Evolutionary conservation across 2,888 invertebrate genomes (phyloP).

Genomic region (Julus scandinavius): DNA sequence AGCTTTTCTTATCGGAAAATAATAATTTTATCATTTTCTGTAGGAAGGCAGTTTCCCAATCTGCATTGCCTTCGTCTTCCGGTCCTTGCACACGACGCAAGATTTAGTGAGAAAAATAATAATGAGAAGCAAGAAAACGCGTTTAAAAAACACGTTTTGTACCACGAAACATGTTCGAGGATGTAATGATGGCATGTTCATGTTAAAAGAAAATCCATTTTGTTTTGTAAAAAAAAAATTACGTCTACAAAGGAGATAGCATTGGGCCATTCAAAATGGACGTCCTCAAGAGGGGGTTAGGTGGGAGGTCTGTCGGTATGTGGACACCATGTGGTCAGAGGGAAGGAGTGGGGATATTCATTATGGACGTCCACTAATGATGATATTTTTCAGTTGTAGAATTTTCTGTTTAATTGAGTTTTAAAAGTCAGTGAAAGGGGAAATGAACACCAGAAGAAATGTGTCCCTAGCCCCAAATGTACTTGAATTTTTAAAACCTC

Average conservation of each 20-base stretch:
- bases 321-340: too few species aligned
- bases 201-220: background rate
- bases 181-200: background rate
- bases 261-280: too few species aligned
- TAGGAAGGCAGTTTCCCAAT: background rate
- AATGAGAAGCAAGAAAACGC: background rate
- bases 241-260: background rate
- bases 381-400: too few species aligned
- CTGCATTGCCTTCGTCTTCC: background rate
- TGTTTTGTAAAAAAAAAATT: background rate
- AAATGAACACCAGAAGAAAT: too few species aligned
- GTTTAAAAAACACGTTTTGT: background rate
- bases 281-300: too few species aligned
- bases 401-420: too few species aligned
- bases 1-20: constrained; percentile 38
- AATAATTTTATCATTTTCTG: constrained; percentile 26
- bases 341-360: too few species aligned
- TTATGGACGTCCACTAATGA: too few species aligned
- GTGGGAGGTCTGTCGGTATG: too few species aligned
- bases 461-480: too few species aligned
- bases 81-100: background rate
- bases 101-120: background rate
- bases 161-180: background rate
- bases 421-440: too few species aligned
- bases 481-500: too few species aligned